Evolutionary conservation across 2,797 vertebrate genomes (phyloP).

Genomic region (Gymnoscopelus microlampas): DNA sequence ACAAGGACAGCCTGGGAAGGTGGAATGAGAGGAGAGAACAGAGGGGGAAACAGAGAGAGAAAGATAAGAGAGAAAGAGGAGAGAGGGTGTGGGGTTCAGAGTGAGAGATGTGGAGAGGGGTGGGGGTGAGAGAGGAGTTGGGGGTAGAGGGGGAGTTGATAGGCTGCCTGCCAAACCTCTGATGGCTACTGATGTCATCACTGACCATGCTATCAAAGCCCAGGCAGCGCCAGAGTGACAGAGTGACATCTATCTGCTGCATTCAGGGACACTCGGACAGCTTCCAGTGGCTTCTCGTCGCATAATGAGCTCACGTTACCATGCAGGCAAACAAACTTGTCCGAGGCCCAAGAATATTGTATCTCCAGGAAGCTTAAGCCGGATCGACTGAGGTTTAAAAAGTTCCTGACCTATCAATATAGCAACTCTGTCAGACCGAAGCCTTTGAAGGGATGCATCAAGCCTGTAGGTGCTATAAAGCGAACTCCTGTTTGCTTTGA

Average conservation of each 20-base stretch:
- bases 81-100: not conserved
- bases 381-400: not conserved
- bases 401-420: not conserved
- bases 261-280: too few relatives aligned
- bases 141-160: not conserved
- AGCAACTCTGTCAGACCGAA: not conserved
- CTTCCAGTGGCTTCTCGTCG: too few relatives aligned
- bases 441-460: not conserved
- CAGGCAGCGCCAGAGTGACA: not conserved
- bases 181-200: constrained; percentile 22
- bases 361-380: not conserved
- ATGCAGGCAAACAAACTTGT: not conserved
- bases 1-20: constrained; percentile 26
- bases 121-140: not conserved
- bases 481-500: too few relatives aligned
- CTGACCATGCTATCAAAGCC: not conserved
- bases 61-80: not conserved
- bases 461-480: not conserved
- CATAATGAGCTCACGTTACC: not conserved
- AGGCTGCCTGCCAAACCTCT: not conserved
- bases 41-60: not conserved
- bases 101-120: not conserved
- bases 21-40: not conserved
- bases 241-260: not conserved
- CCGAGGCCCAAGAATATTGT: too few relatives aligned